Evolutionary conservation across 2,888 invertebrate genomes (phyloP), one percentile per base, ranked within the genome.

Genomic region (Steinernema carpocapsae): DNA sequence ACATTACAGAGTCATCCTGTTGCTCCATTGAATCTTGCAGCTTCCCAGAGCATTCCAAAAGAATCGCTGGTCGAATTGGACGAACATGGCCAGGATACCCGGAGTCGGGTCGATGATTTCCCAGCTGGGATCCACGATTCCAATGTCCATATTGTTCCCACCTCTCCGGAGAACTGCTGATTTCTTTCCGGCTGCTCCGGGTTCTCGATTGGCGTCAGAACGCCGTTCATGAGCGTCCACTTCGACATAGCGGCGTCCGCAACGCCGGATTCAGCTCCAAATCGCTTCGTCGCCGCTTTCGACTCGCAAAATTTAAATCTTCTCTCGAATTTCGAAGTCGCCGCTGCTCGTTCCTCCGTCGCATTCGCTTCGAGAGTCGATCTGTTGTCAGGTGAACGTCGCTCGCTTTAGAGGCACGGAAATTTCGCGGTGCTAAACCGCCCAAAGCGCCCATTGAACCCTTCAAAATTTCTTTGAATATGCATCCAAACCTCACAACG

Each of bases 61-160:
- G 88, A 93, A 99, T 81, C 91, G 90, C 29, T 91, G 89, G 88
- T 97, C 93, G 86, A 95, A 99, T 78, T 93, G 92, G 0, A 92
- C 86, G 88, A 99, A 99, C 77, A 99, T 89, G 0, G 91, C 90
- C 85, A 92, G 91, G 45, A 97, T 91, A 88, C 99, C 94, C 0
- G 99, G 99, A 14, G 93, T 95, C 0, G 99, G 99, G 89, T 99
- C 99, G 0, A 94, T 90, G 0, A 93, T 88, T 88, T 99, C 99
- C 91, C 93, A 91, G 32, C 92, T 91, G 0, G 92, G 91, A 89
- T 94, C 93, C 4, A 92, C 91, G n/a, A 48, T 17, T 48, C 48
- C 48, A 17, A 48, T 17, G 48, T 43, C 43, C 7, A 43, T 14
- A 14, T 19, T 17, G 48, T 17, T 4, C 10, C 7, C 7, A 48